phyloP scores from a whole-genome alignment of 2,888 invertebrate genomes.

The Mesochorus sp. region DNA sequence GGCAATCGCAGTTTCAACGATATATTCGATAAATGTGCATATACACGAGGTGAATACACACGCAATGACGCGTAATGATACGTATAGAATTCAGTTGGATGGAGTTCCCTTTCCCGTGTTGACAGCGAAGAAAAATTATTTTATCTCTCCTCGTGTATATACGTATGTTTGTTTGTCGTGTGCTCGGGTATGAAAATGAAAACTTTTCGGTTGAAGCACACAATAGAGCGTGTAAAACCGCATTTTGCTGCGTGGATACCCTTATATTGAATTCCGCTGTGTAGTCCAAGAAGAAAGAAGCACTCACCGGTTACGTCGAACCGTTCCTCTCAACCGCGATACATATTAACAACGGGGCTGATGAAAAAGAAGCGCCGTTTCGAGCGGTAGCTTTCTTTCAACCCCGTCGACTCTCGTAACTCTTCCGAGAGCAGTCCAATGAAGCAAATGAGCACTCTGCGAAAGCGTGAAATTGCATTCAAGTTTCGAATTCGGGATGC shows the following conservation, averaged over 20 bases:
- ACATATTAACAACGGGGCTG: conserved; percentile 60
- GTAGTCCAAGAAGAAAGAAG: conserved; percentile 38
- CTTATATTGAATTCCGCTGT: conserved; percentile 40
- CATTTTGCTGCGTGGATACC: conserved; percentile 30
- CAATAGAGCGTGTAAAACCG: conserved; percentile 27
- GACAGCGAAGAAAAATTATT: conserved; percentile 15
- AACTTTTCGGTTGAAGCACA: conserved; percentile 30
- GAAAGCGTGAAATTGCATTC: conserved; percentile 66
- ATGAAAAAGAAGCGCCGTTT: conserved; percentile 64
- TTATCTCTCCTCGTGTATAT: too few species aligned
- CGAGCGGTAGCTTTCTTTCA: conserved; percentile 33
- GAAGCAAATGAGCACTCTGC: conserved; percentile 63
- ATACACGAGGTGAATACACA: too few species aligned
- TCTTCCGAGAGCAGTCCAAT: conserved; percentile 62
- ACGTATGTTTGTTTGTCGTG: not conserved
- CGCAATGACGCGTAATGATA: too few species aligned
- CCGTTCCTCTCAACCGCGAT: conserved; percentile 33
- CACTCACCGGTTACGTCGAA: conserved; percentile 40
- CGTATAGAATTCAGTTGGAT: not conserved
- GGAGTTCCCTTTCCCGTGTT: not conserved
- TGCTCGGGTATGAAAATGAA: conserved; percentile 4
- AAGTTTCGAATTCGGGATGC: conserved; percentile 60
- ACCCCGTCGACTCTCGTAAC: conserved; percentile 52
- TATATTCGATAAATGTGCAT: too few species aligned
- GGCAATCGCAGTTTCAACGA: too few species aligned